Evolutionary conservation across 1,140 invertebrate species (phyloP), one percentile per base, ranked within the genome.

Genomic region (Hestina assimilis): DNA sequence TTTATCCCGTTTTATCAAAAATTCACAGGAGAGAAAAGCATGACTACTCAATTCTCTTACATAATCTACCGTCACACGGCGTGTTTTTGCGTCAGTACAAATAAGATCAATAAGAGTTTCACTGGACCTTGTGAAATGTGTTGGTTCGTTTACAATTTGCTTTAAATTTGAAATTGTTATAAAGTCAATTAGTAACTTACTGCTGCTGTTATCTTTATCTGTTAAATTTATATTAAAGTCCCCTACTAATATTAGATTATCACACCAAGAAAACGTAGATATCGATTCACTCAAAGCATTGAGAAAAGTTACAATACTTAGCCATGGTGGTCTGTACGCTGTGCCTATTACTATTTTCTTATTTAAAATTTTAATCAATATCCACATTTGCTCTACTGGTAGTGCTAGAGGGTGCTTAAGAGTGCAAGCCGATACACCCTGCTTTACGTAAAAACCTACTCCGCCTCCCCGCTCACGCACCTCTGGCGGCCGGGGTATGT

Each of bases 361-460:
- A 1, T 41, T 41, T 8, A 42, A 41, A 4, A 48, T 4, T 21
- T 17, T 59, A 3, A 66, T 8, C 9, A 7, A 42, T 4, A 62
- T 3, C 59, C 59, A 62, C 54, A 68, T 63, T 35, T 68, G 65
- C n/a, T n/a, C n/a, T n/a, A n/a, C n/a, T n/a, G n/a, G n/a, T n/a
- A n/a, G n/a, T n/a, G n/a, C n/a, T n/a, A n/a, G n/a, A n/a, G n/a
- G n/a, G n/a, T n/a, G n/a, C n/a, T n/a, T n/a, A n/a, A n/a, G n/a
- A n/a, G n/a, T n/a, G n/a, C n/a, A n/a, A n/a, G n/a, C n/a, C n/a
- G n/a, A n/a, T n/a, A n/a, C n/a, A n/a, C n/a, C n/a, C n/a, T n/a
- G n/a, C n/a, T n/a, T n/a, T n/a, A n/a, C n/a, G n/a, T n/a, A n/a
- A n/a, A n/a, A n/a, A n/a, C n/a, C n/a, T n/a, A n/a, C n/a, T n/a